phyloP scores from a whole-genome alignment of 2,888 invertebrate species.

The Eristalis tenax region DNA sequence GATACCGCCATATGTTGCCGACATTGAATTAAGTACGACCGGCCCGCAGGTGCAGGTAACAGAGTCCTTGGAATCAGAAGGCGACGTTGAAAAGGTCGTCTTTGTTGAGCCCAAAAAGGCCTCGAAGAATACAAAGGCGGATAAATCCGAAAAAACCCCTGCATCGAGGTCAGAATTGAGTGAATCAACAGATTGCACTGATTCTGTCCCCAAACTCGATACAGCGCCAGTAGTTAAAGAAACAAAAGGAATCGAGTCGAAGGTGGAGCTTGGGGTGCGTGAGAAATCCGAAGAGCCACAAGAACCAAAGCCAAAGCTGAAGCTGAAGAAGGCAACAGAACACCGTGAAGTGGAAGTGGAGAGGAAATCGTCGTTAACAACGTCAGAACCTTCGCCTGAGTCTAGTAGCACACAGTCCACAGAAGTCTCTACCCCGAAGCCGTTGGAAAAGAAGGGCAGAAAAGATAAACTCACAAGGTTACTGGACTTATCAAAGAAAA shows the following conservation, averaged over 20 bases:
- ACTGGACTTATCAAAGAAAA: neutral
- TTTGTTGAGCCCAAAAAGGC: slow-evolving; percentile 8
- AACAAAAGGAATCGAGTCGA: neutral
- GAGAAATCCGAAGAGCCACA: neutral
- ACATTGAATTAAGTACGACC: neutral
- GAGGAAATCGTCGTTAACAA: neutral
- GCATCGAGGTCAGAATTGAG: neutral
- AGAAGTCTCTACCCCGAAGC: neutral
- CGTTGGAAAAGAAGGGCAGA: slow-evolving; percentile 6
- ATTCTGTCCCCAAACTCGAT: slow-evolving; percentile 13
- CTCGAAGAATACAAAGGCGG: slow-evolving; percentile 17
- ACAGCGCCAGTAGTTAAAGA: slow-evolving; percentile 45
- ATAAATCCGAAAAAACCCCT: slow-evolving; percentile 17
- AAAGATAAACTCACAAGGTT: slow-evolving; percentile 16
- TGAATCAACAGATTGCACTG: neutral
- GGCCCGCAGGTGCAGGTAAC: neutral
- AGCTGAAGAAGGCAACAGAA: slow-evolving; percentile 28
- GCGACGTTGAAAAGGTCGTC: neutral
- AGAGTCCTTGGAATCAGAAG: neutral
- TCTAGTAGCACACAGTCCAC: neutral
- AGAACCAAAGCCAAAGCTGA: slow-evolving; percentile 27
- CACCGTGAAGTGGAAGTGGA: neutral
- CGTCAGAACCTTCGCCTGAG: slow-evolving; percentile 3
- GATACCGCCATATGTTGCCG: neutral
- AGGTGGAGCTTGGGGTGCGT: neutral